Conservation (phyloP, 2,888 invertebrate species). For the Epinotia brunnichana region DNA sequence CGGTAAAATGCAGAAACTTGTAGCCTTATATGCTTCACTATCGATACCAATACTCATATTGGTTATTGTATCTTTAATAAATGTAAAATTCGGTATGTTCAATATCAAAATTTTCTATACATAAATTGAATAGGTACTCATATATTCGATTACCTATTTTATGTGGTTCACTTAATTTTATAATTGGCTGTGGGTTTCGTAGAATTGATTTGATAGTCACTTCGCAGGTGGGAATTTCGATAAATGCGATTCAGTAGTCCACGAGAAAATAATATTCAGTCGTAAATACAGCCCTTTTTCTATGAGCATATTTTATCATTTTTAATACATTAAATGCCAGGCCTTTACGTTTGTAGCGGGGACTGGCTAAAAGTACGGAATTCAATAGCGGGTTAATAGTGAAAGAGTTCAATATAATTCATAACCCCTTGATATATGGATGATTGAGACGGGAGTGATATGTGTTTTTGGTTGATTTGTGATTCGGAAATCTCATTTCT, state of each 20-base stretch:
- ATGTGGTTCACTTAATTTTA: not conserved
- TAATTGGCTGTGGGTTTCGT: not conserved
- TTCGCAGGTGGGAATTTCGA: not conserved
- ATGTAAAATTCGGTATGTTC: not conserved
- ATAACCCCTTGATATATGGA: too few species aligned
- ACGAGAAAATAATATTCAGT: not conserved
- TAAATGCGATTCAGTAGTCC: not conserved
- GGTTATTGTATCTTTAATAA: not conserved
- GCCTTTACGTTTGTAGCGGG: not conserved
- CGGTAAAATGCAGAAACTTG: not conserved
- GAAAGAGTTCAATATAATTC: too few species aligned
- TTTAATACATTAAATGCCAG: not conserved
- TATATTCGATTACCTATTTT: not conserved
- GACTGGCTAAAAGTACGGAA: too few species aligned
- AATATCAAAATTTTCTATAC: not conserved
- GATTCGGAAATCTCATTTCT: too few species aligned
- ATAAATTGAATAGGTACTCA: not conserved
- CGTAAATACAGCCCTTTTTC: not conserved
- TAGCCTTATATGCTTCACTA: not conserved
- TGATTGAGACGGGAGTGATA: too few species aligned
- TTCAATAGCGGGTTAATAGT: too few species aligned
- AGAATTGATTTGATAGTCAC: not conserved
- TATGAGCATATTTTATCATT: not conserved
- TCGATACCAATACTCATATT: not conserved
- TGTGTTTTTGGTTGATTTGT: too few species aligned